Percentiles rank a stretch among this genome's conserved stretches.
Conservation (phyloP, 2,888 invertebrate genomes). For the Brachycybe producta region DNA sequence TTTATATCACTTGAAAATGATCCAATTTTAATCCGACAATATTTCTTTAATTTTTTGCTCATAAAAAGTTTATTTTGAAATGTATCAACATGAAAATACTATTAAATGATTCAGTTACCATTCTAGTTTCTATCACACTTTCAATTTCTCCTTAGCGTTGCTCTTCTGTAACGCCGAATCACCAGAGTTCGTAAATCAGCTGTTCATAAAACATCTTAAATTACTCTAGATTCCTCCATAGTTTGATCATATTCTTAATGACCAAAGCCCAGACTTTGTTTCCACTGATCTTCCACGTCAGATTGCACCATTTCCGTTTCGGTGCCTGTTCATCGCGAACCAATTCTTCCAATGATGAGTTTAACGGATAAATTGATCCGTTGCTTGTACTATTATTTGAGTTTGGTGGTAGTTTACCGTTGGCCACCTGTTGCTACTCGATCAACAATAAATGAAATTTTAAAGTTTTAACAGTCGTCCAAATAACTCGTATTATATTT, state of each 20-base stretch:
- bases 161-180: no score
- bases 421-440: neutral
- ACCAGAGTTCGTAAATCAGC: no score
- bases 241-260: constrained; percentile 18
- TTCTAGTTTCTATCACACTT: no score
- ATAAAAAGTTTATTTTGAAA: no score
- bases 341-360: constrained; percentile 11
- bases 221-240: constrained; percentile 20
- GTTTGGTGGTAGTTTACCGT: neutral
- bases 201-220: no score
- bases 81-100: no score
- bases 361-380: constrained; percentile 13
- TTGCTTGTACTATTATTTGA: neutral
- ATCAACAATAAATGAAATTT: neutral
- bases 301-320: constrained; percentile 7
- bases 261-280: constrained; percentile 18
- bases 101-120: no score
- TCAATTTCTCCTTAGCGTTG: no score
- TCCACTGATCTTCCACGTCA: constrained; percentile 11
- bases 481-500: no score
- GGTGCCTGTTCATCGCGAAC: constrained; percentile 5
- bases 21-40: no score
- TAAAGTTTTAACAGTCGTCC: neutral
- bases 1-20: no score
- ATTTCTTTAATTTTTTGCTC: no score